Evolutionary conservation across 1,140 invertebrate species (phyloP).

Genomic region (Sycophaga agraensis): DNA sequence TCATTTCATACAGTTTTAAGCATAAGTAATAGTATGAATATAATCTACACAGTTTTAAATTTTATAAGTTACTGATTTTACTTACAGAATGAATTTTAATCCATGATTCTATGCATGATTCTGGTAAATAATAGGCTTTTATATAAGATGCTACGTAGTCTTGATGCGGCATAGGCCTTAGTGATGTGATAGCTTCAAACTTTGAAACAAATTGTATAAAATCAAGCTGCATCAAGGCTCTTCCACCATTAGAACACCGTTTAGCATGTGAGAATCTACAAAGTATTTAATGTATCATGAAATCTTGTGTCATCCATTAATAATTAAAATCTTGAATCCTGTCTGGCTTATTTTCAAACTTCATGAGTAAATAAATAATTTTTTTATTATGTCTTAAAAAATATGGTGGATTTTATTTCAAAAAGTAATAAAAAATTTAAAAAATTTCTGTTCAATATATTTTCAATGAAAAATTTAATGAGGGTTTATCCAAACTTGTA

Average conservation of each 20-base stretch:
- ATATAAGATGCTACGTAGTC: conserved; percentile 93
- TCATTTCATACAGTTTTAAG: too few species aligned
- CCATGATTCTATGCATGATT: conserved; percentile 86
- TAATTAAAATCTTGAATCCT: too few species aligned
- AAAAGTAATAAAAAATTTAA: too few species aligned
- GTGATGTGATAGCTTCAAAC: conserved; percentile 79
- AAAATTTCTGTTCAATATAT: too few species aligned
- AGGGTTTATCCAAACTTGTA: too few species aligned
- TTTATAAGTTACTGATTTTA: too few species aligned
- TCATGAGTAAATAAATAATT: too few species aligned
- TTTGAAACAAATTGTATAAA: conserved; percentile 93
- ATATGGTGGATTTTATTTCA: not conserved
- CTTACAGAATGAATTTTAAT: conserved; percentile 77
- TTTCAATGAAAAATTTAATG: too few species aligned
- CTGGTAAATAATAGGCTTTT: conserved; percentile 94
- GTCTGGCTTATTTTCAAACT: too few species aligned
- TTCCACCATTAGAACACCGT: conserved; percentile 94
- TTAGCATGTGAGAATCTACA: conserved; percentile 81
- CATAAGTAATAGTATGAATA: too few species aligned
- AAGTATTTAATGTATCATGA: conserved; percentile 18
- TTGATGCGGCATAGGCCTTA: conserved; percentile 83
- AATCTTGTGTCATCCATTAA: not conserved
- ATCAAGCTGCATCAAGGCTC: conserved; percentile 97
- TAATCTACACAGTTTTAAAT: too few species aligned
- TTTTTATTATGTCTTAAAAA: not conserved